Evolutionary conservation across 1,140 invertebrate species (phyloP).

Genomic region (Potamilus streckersoni): DNA sequence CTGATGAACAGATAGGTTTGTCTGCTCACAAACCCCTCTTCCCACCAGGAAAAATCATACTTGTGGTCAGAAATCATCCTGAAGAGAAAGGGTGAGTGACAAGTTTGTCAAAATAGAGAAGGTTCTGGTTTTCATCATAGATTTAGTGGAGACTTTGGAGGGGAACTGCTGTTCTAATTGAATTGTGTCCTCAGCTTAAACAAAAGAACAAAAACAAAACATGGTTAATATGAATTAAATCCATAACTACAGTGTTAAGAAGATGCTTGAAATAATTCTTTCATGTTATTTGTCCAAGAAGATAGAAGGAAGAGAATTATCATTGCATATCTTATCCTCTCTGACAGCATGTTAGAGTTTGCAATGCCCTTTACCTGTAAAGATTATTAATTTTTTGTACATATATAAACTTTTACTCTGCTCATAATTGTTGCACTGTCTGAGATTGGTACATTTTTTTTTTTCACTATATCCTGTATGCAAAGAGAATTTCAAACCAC

Average conservation of each 20-base stretch:
- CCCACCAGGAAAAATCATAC: slow-evolving; percentile 89
- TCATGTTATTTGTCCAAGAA: not conserved
- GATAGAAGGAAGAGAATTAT: not conserved
- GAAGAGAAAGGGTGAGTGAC: slow-evolving; percentile 82
- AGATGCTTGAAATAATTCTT: not conserved
- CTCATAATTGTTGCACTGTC: too few species aligned
- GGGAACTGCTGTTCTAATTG: not conserved
- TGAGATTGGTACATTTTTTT: too few species aligned
- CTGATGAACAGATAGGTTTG: slow-evolving; percentile 68
- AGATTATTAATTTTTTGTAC: too few species aligned
- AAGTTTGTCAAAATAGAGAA: not conserved
- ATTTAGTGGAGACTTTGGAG: not conserved
- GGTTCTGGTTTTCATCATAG: not conserved
- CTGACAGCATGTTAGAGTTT: too few species aligned
- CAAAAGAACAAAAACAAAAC: not conserved
- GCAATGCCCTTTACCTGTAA: too few species aligned
- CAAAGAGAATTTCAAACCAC: too few species aligned
- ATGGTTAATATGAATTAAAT: not conserved
- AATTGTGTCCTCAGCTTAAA: not conserved
- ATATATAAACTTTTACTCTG: too few species aligned
- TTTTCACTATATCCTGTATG: too few species aligned
- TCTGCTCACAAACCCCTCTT: slow-evolving; percentile 83
- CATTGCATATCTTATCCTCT: too few species aligned
- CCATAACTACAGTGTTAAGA: not conserved
- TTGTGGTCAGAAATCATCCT: slow-evolving; percentile 90